Base-by-base conservation (phyloP, 2,113 vertebrate species). In the Nerophis ophidion region DNA sequence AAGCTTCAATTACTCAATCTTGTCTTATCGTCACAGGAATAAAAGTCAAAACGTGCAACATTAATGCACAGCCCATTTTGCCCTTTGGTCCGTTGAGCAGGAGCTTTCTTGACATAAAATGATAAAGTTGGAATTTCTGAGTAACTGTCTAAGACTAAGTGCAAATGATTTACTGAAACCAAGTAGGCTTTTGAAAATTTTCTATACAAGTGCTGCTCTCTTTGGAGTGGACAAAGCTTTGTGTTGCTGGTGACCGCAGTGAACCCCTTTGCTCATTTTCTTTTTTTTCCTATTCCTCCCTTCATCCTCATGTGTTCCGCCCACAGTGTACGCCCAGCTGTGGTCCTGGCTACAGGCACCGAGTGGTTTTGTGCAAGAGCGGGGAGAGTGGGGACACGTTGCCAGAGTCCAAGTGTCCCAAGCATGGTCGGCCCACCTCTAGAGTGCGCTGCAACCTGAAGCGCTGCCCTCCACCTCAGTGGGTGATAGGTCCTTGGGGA, bases 401-500 rank as follows among this genome's bases (percentile, higher is more conserved):
- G 80, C 88, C 92, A 2, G 87, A 91, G 6, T 87, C 90, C 0
- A 91, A 91, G 72, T 99, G 97, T 72, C 73, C 83, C 0, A 92
- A 92, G 57, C 77, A 89, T 0, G 68, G 91, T 80, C 93, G 93
- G 6, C 97, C 96, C 12, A 95, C 94, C 4, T 91, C 89, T 81
- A 95, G 92, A 82, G 92, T 99, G 86, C 92, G 96, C 77, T 99
- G 97, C 86, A 97, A 94, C 83, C 88, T 97, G 69, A 93, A 95
- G 70, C 93, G 94, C 57, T 99, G 97, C 74, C 97, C 96, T 0
- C 93, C 92, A 0, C 91, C 97, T 0, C 93, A 92, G 73, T 99
- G 97, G 97, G 89, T 96, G 72, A 80, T 86, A 0, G 92, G 97
- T 16, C 93, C 96, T 51, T 99, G 97, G 97, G 92, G 93, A 72